Conservation (phyloP, 2,797 vertebrate species). For the Luscinia luscinia region DNA sequence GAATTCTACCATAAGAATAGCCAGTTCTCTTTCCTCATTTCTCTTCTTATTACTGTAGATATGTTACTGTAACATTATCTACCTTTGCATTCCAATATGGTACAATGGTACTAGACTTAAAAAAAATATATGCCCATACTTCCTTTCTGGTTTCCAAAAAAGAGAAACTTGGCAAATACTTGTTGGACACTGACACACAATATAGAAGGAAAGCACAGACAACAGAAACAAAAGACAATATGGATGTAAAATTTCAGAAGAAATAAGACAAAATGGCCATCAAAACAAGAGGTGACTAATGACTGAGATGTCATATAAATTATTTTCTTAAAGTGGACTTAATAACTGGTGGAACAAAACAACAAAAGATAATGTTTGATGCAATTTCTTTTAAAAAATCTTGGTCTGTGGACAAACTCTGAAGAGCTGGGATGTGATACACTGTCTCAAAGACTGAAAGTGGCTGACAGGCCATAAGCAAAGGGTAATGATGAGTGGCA, state of each 20-base stretch:
- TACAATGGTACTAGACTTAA: neutral
- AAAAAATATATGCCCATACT: neutral
- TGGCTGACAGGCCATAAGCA: constrained; percentile 13
- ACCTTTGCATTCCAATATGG: neutral
- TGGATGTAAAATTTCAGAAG: neutral
- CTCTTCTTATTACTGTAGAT: neutral
- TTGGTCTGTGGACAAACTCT: neutral
- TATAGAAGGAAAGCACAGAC: neutral
- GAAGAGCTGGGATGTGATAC: neutral
- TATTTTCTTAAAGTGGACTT: neutral
- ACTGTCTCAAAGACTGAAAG: neutral
- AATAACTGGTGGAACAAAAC: neutral
- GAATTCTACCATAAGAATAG: neutral
- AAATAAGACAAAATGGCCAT: neutral
- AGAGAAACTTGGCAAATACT: neutral
- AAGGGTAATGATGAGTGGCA: constrained; percentile 44
- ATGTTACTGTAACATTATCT: neutral
- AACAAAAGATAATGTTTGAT: neutral
- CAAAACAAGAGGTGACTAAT: neutral
- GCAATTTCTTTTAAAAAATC: neutral
- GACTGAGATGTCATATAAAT: neutral
- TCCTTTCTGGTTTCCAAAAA: neutral
- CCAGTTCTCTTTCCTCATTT: neutral
- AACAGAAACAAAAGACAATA: neutral
- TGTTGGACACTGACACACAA: neutral